Base-by-base conservation (phyloP, 2,113 vertebrate genomes). In the human region DNA sequence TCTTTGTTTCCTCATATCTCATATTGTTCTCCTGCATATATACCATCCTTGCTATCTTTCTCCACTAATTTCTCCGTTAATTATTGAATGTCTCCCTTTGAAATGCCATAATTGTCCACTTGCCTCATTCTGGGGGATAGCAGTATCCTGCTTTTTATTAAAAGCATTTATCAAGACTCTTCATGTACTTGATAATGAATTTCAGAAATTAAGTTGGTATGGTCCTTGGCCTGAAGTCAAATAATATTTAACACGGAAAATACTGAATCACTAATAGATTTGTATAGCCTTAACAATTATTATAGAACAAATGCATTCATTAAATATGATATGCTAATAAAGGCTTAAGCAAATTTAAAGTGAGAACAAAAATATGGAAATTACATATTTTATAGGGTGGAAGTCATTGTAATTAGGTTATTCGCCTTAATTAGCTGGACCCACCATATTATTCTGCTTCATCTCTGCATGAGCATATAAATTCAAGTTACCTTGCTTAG, bases 1-100 rank as follows among this genome's bases (percentile, higher is more conserved):
- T 88, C 64, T 92, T 87, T 96, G 92, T 90, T 92, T 94, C 75
- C 38, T 92, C 45, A 22, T 48, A 79, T 85, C 32, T 92, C 84
- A 38, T 90, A 94, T 93, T 92, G 78, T 90, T 73, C 89, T 66
- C 45, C 35, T 70, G 16, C 20, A 66, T 72, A 40, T 12, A 57
- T 13, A 80, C 2, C 52, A 64, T 20, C 30, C n/a, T 66, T 89
- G 45, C 64, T 30, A 40, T 75, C 48, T 92, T 94, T 93, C 61
- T 55, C 50, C 61, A 79, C 25, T 22, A 61, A 68, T 68, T n/a
- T 68, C 32, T 68, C 66, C 32, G 17, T 68, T 61, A 73, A 88
- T 70, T 91, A 81, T 76, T 94, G 75, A 90, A 82, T 30, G 2
- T 48, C 23, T 88, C 40, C 35, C 13, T 81, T 89, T 85, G 45